Evolutionary conservation across 2,888 invertebrate genomes (phyloP), one percentile per base, ranked within the genome.

Genomic region (Xylota segnis): DNA sequence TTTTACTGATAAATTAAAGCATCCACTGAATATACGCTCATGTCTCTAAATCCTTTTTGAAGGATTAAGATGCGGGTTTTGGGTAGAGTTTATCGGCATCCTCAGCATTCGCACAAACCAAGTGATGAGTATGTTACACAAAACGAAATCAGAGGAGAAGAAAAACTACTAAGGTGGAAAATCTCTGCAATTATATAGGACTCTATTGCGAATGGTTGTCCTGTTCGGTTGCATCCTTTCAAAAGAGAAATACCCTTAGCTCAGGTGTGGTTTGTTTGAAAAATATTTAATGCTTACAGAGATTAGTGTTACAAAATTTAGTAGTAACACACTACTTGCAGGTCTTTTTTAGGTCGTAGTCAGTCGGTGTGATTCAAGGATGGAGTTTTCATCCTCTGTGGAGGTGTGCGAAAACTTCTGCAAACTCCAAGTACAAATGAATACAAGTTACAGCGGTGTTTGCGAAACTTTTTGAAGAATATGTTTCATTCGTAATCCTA

Each of bases 261-360:
- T 61, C 79, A 84, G 83, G 70, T 79, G 83, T 56, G 79, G 63
- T 75, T 61, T 78, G 78, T 74, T 78, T 52, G 59, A 72, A 66
- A 14, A 43, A 43, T 14, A 63, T 84, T 63, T 43, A 84, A 70
- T 84, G 52, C 83, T 84, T 37, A 65, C 9, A n/a, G 37, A 84
- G 74, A 84, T 79, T 75, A 75, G 52, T 16, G 63, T 70, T 63
- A 14, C 40, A 52, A 56, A n/a, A 78, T 83, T 83, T 63, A 78
- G 47, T 68, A 34, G 45, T 47, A 61, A 34, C 54, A 66, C 45
- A 61, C 68, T 56, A 68, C 70, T 74, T 12, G n/a, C 32, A 32
- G 50, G 27, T 58, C 32, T 47, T 34, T 47, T 66, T 43, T 23
- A 14, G 4, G 10, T 37, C 47, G 12, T 40, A n/a, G 23, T n/a